A percentile compares a stretch with the other conserved stretches of the same genome.
Evolutionary conservation across 2,113 vertebrate species (phyloP).

Genomic region (Lepus timidus): DNA sequence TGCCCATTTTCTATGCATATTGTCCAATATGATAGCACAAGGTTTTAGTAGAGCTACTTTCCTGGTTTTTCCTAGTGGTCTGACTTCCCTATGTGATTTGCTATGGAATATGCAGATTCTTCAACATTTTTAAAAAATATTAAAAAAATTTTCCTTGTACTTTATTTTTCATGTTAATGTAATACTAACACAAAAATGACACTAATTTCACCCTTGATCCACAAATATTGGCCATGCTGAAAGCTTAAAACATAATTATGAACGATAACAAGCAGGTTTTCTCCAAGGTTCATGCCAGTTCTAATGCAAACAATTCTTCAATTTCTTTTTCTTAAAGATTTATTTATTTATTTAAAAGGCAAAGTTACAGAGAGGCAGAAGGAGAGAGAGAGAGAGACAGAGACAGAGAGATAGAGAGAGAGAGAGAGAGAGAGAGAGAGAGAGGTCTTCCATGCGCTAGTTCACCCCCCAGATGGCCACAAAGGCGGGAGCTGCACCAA

Average conservation of each 20-base stretch:
- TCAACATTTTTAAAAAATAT: neutral
- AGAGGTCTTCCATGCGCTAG: too few species aligned
- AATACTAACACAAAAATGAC: too few species aligned
- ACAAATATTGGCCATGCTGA: neutral
- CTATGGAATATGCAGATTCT: neutral
- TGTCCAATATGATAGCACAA: neutral
- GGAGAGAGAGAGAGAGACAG: too few species aligned
- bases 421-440: too few species aligned
- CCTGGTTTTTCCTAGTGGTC: neutral
- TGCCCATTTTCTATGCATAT: neutral
- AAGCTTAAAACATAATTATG: neutral
- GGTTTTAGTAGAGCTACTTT: neutral
- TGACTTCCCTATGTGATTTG: neutral
- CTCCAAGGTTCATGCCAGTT: neutral
- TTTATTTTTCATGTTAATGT: too few species aligned
- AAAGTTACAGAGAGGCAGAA: too few species aligned
- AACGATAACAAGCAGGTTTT: neutral
- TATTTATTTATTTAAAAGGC: too few species aligned
- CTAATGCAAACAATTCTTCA: neutral
- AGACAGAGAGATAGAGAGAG: too few species aligned
- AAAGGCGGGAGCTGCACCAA: too few species aligned
- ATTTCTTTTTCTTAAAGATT: neutral
- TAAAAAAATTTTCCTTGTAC: too few species aligned
- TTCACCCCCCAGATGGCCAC: too few species aligned
- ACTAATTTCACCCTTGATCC: constrained; percentile 9